A percentile compares a stretch with the other conserved stretches of the same genome.
Evolutionary conservation across 1,140 invertebrate genomes (phyloP).

Genomic region (Drosophila insularis): DNA sequence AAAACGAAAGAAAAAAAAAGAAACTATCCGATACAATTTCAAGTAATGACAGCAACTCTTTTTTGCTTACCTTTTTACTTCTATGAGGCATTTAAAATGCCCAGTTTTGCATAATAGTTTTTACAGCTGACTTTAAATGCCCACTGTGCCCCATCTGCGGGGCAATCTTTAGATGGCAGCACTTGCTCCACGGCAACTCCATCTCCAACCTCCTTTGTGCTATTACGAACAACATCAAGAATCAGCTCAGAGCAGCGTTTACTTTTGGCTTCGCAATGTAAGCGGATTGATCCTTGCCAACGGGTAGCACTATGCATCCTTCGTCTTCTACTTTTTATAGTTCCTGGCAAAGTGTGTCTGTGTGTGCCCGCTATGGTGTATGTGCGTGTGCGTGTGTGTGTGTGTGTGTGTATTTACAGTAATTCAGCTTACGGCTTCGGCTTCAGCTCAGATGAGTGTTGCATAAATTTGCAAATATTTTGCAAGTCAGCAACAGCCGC

Average conservation of each 20-base stretch:
- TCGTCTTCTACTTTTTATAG: slow-evolving; percentile 37
- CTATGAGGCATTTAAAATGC: slow-evolving; percentile 17
- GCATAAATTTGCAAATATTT: slow-evolving; percentile 76
- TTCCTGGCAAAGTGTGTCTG: slow-evolving; percentile 23
- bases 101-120: slow-evolving; percentile 56
- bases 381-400: slow-evolving; percentile 17
- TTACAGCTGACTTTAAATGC: slow-evolving; percentile 50
- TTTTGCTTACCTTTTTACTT: slow-evolving; percentile 8
- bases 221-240: slow-evolving; percentile 5
- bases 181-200: not conserved
- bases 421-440: slow-evolving; percentile 59
- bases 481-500: slow-evolving; percentile 62
- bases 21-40: too few relatives aligned
- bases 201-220: not conserved
- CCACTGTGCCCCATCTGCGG: not conserved
- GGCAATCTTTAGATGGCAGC: not conserved
- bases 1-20: too few relatives aligned
- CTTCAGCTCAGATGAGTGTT: slow-evolving; percentile 53
- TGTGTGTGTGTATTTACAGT: slow-evolving; percentile 50
- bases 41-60: not conserved
- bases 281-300: slow-evolving; percentile 54
- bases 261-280: slow-evolving; percentile 35
- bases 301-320: slow-evolving; percentile 12
- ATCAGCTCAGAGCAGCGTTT: slow-evolving; percentile 18
- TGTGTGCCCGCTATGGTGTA: too few relatives aligned